Conservation (phyloP, 2,888 invertebrate species). For the Hyppa rectilinea region DNA sequence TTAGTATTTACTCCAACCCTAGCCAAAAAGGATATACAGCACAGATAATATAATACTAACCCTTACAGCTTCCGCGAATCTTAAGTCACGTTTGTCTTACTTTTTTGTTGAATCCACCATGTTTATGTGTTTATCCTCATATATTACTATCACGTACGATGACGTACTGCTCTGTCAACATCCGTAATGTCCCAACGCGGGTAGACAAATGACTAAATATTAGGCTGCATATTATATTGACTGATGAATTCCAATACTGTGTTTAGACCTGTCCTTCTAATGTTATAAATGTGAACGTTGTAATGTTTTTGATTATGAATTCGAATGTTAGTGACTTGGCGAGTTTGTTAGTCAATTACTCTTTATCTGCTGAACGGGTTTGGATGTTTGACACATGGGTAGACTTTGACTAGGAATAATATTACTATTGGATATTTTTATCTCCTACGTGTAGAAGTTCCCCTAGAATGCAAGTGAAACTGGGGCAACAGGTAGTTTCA, state of each 20-base stretch:
- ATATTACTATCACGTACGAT: slow-evolving; percentile 70
- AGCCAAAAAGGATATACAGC: slow-evolving; percentile 15
- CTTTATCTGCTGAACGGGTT: background rate
- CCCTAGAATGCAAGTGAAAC: background rate
- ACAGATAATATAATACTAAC: too few species aligned
- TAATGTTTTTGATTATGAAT: background rate
- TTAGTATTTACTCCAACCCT: background rate
- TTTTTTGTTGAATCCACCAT: slow-evolving; percentile 29
- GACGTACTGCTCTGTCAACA: slow-evolving; percentile 74
- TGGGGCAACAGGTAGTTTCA: background rate
- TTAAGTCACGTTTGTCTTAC: slow-evolving; percentile 34
- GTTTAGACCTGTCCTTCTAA: background rate
- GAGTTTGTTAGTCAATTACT: background rate
- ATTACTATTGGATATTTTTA: background rate
- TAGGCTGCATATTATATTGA: too few species aligned
- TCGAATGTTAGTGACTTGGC: too few species aligned
- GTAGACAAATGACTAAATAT: slow-evolving; percentile 74
- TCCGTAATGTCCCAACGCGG: slow-evolving; percentile 73
- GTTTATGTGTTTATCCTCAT: slow-evolving; percentile 52
- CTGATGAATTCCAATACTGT: too few species aligned
- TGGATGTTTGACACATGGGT: background rate
- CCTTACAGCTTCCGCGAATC: slow-evolving; percentile 19
- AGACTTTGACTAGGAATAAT: background rate
- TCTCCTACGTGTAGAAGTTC: background rate
- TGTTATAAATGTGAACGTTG: background rate